Conservation (phyloP, 1,140 invertebrate species). For the Muscidifurax raptorellus region DNA sequence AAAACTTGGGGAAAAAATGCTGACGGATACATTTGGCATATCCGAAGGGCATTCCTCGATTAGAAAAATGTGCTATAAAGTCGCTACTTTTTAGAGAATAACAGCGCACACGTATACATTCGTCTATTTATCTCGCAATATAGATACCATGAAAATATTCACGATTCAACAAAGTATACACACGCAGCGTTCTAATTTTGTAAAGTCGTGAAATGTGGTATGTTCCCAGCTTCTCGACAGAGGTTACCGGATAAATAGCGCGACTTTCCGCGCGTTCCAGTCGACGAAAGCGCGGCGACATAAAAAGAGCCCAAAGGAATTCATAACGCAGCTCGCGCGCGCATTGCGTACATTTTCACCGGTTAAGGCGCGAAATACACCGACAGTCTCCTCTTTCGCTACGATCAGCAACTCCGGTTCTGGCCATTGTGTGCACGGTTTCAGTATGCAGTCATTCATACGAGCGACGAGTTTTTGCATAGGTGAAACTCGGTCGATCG, state of each 20-base stretch:
- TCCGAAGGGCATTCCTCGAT: too few relatives aligned
- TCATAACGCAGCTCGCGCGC: constrained; percentile 11
- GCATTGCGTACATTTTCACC: neutral
- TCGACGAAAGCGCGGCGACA: neutral
- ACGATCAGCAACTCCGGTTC: constrained; percentile 32
- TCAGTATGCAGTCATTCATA: neutral
- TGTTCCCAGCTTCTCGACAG: neutral
- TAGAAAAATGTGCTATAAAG: neutral
- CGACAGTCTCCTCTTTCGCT: constrained; percentile 38
- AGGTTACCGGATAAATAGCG: constrained; percentile 9
- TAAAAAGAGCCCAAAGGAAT: constrained; percentile 17
- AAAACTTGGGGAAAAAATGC: neutral
- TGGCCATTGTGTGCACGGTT: neutral
- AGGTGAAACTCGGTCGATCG: constrained; percentile 1
- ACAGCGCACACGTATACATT: too few relatives aligned
- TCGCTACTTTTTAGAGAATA: neutral
- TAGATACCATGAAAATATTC: neutral
- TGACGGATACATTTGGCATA: neutral
- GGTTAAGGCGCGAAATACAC: constrained; percentile 9
- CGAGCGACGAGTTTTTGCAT: constrained; percentile 2
- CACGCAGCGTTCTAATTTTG: too few relatives aligned
- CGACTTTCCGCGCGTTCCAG: neutral
- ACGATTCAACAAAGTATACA: neutral
- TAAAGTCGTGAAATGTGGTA: too few relatives aligned
- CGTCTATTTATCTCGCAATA: neutral